Conservation (phyloP, 1,140 invertebrate species). For the Tetragonula clypearis region DNA sequence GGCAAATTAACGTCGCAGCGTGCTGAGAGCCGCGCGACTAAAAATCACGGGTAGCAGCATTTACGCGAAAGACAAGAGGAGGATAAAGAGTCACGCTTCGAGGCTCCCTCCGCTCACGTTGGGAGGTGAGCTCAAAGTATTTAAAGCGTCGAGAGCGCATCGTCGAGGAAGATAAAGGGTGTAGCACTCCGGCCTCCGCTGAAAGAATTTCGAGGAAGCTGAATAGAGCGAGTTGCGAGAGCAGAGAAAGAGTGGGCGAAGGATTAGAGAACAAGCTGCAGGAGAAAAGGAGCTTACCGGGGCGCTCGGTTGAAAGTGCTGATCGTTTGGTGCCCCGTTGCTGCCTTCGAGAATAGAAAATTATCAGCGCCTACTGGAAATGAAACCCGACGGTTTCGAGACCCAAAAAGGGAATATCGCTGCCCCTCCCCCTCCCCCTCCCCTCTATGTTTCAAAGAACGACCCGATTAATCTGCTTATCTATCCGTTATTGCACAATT, state of each 20-base stretch:
- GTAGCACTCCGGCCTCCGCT: constrained; percentile 10
- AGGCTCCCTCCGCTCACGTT: constrained; percentile 19
- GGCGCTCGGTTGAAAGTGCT: constrained; percentile 28
- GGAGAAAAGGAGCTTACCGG: constrained; percentile 52
- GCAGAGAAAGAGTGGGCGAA: constrained; percentile 28
- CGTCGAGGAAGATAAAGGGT: constrained; percentile 50
- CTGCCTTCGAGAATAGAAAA: constrained; percentile 36
- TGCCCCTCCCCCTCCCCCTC: background rate
- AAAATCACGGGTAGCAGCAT: constrained; percentile 28
- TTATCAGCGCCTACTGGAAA: constrained; percentile 20
- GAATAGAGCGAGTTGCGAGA: constrained; percentile 34
- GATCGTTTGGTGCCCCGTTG: constrained; percentile 50
- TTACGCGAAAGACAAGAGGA: constrained; percentile 31
- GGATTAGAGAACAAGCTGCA: constrained; percentile 42
- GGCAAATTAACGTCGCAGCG: constrained; percentile 5
- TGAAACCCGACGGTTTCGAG: background rate
- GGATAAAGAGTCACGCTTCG: constrained; percentile 49
- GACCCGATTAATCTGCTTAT: background rate
- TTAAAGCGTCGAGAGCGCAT: constrained; percentile 54
- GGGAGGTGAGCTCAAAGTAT: constrained; percentile 30
- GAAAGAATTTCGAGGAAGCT: constrained; percentile 55
- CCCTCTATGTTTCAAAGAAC: background rate
- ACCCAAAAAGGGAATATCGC: background rate
- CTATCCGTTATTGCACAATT: background rate
- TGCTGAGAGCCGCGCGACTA: background rate